Conservation (phyloP, 2,888 invertebrate species). For the Meandrusa payeni region DNA sequence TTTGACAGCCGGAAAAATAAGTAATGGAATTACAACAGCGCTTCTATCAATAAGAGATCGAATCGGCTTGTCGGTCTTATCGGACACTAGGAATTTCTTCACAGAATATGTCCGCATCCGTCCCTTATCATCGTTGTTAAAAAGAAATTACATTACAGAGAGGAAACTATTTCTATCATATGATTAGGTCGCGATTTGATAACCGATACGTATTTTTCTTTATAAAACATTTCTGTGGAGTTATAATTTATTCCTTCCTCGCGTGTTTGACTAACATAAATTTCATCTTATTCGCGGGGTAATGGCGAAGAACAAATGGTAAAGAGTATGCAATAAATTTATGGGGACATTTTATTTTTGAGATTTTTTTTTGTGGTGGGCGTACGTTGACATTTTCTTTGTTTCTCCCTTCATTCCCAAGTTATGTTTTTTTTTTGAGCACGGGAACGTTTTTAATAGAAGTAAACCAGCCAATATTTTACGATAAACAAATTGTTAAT, state of each 20-base stretch:
- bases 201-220: constrained; percentile 1
- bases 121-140: background rate
- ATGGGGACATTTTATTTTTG: constrained; percentile 18
- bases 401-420: too few relatives aligned
- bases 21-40: too few relatives aligned
- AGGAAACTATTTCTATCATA: background rate
- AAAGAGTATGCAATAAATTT: constrained; percentile 12
- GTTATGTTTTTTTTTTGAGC: too few relatives aligned
- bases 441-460: too few relatives aligned
- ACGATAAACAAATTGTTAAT: too few relatives aligned
- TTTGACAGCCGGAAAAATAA: too few relatives aligned
- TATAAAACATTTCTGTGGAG: constrained; percentile 7
- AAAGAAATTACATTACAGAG: constrained; percentile 1
- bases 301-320: constrained; percentile 15
- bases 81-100: too few relatives aligned
- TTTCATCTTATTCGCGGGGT: constrained; percentile 17
- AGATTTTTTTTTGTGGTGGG: background rate
- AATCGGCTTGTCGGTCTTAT: too few relatives aligned
- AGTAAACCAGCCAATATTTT: too few relatives aligned
- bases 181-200: constrained; percentile 8
- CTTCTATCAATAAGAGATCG: too few relatives aligned
- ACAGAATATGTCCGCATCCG: background rate
- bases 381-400: background rate
- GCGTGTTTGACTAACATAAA: constrained; percentile 23
- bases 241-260: constrained; percentile 19